phyloP scores from a whole-genome alignment of 2,113 vertebrate species.

The Campylomormyrus numenius region DNA sequence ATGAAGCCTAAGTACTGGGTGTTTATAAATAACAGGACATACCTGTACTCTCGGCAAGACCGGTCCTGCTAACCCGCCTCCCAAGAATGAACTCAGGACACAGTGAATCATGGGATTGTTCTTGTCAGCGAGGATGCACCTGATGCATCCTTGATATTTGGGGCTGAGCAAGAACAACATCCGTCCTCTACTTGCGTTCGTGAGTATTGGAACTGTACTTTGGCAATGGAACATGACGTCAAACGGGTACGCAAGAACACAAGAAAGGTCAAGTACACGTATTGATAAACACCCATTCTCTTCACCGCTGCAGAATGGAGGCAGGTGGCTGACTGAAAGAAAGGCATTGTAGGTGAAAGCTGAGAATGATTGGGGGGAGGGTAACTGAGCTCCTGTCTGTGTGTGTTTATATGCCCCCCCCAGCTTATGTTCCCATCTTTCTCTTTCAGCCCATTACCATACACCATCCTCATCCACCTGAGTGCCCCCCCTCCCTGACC shows the following conservation, averaged over 20 bases:
- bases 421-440: neutral
- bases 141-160: neutral
- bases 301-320: neutral
- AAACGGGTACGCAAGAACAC: neutral
- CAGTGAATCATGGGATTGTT: neutral
- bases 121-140: neutral
- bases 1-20: neutral
- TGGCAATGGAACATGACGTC: neutral
- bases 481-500: neutral
- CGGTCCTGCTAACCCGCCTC: neutral
- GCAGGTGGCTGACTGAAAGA: neutral
- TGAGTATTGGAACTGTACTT: neutral
- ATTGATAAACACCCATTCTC: neutral
- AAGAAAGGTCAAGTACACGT: neutral
- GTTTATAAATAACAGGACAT: neutral
- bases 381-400: neutral
- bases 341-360: neutral
- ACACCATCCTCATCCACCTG: neutral
- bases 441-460: neutral
- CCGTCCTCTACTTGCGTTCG: neutral
- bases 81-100: neutral
- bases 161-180: neutral
- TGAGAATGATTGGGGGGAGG: neutral
- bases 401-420: neutral
- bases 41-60: neutral